These are phyloP conservation scores for Chaetura pelagica DNA, from an alignment of 2,113 vertebrate genomes.

Conservation along the genomic window DNA sequence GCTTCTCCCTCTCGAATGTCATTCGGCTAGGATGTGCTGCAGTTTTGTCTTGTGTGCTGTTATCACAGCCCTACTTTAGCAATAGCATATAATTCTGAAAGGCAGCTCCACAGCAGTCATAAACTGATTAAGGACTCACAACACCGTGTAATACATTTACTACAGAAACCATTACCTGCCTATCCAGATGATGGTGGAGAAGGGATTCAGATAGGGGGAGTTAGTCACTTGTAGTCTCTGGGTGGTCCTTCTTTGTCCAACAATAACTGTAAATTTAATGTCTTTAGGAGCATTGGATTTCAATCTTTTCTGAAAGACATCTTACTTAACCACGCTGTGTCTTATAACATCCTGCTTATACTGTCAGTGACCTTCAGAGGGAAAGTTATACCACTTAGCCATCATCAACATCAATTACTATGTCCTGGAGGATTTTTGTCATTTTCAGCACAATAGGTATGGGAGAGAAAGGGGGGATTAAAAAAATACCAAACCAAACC, in stretches of 20 bases:
- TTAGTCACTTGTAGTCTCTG: not conserved
- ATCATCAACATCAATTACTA: not conserved
- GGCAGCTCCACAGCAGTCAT: not conserved
- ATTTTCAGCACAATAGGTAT: not conserved
- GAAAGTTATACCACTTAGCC: not conserved
- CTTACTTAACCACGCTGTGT: not conserved
- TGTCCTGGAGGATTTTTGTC: not conserved
- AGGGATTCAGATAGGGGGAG: not conserved
- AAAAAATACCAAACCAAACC: no score
- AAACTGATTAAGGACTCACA: not conserved
- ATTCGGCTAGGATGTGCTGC: not conserved
- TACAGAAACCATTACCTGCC: not conserved
- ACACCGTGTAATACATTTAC: rapidly evolving
- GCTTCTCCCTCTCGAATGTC: not conserved
- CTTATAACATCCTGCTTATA: not conserved
- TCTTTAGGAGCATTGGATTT: not conserved
- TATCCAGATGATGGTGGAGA: not conserved
- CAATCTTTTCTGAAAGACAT: not conserved
- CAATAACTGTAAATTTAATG: not conserved
- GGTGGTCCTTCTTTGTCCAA: not conserved
- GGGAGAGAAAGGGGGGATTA: not conserved
- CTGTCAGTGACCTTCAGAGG: not conserved
- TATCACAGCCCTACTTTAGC: not conserved
- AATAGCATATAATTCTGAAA: not conserved
- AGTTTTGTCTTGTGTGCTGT: not conserved